phyloP scores from a whole-genome alignment of 2,888 invertebrate species.

The Cordilura impudica region DNA sequence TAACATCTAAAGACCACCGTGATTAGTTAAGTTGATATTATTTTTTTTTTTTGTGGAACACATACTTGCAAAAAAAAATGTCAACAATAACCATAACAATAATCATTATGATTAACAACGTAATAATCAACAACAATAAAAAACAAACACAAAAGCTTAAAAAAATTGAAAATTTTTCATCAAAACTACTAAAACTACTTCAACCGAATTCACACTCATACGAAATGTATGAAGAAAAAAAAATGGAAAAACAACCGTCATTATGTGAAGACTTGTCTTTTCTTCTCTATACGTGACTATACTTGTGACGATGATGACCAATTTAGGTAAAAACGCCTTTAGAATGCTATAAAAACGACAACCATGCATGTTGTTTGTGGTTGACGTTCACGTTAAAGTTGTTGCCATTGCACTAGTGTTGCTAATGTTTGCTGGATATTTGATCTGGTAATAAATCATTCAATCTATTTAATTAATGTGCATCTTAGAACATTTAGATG shows the following conservation, averaged over 20 bases:
- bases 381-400: constrained; percentile 29
- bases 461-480: constrained; percentile 78
- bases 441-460: constrained; percentile 78
- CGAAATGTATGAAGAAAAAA: neutral
- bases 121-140: constrained; percentile 24
- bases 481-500: constrained; percentile 78
- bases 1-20: constrained; percentile 17
- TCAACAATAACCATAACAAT: constrained; percentile 1
- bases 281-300: neutral
- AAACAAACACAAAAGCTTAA: constrained; percentile 25
- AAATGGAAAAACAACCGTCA: constrained; percentile 8
- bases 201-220: constrained; percentile 21
- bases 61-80: neutral
- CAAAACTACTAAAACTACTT: constrained; percentile 12
- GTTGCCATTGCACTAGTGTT: constrained; percentile 39
- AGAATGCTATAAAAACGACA: constrained; percentile 51
- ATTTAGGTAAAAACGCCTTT: constrained; percentile 54
- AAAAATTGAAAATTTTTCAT: neutral
- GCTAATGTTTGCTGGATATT: constrained; percentile 73
- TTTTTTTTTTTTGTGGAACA: constrained; percentile 16
- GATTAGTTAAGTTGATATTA: neutral
- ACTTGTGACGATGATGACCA: constrained; percentile 40
- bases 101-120: constrained; percentile 24
- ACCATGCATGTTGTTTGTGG: constrained; percentile 8
- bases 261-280: constrained; percentile 33